phyloP scores from a whole-genome alignment of 2,888 invertebrate genomes.

The Phengaris alcon region DNA sequence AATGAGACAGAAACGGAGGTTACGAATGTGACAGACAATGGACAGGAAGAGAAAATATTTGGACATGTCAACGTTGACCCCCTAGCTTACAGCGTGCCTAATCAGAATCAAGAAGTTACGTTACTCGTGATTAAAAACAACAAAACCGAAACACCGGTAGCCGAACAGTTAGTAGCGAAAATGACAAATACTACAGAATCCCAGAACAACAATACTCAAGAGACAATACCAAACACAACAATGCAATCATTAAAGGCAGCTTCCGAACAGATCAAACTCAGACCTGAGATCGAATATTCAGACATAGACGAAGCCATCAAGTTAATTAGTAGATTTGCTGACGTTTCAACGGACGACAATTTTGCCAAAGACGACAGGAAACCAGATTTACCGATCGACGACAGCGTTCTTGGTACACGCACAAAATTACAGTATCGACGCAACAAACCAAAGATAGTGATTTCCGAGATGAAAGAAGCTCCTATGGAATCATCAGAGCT shows the following conservation, averaged over 20 bases:
- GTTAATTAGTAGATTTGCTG: constrained; percentile 72
- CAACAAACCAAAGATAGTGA: constrained; percentile 53
- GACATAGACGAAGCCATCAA: constrained; percentile 75
- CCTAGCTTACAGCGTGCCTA: constrained; percentile 53
- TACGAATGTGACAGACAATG: constrained; percentile 52
- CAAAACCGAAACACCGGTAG: constrained; percentile 31
- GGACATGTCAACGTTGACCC: constrained; percentile 72
- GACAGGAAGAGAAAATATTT: constrained; percentile 70
- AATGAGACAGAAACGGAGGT: constrained; percentile 52
- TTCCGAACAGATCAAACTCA: constrained; percentile 61
- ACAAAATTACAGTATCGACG: constrained; percentile 70
- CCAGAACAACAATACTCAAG: constrained; percentile 41
- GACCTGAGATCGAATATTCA: constrained; percentile 71
- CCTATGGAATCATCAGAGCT: constrained; percentile 41
- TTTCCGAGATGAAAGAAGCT: constrained; percentile 45
- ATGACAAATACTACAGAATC: constrained; percentile 33
- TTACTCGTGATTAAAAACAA: constrained; percentile 38
- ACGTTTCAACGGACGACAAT: constrained; percentile 73
- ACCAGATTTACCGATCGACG: constrained; percentile 52
- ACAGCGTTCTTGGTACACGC: constrained; percentile 66
- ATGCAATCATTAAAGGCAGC: constrained; percentile 52
- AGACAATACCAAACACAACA: constrained; percentile 38
- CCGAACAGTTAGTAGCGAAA: constrained; percentile 28
- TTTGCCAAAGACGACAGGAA: constrained; percentile 66
- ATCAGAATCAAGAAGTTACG: constrained; percentile 43